phyloP scores from a whole-genome alignment of 2,888 invertebrate genomes.

The Podotricha telesiphe region DNA sequence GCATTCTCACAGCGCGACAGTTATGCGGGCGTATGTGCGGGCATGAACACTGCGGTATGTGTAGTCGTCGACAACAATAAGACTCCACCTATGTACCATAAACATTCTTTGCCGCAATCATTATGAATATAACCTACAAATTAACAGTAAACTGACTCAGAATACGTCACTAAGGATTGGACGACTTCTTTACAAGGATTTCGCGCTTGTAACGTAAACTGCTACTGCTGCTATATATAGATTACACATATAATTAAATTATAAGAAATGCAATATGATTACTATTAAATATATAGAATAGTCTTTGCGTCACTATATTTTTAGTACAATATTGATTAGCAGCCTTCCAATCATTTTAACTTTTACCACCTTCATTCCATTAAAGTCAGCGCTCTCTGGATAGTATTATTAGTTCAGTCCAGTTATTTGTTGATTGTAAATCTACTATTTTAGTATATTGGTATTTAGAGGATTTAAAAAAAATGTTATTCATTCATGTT shows the following conservation, averaged over 20 bases:
- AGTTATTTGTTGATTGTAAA: neutral
- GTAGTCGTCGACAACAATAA: constrained; percentile 76
- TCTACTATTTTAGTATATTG: neutral
- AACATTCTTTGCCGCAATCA: constrained; percentile 80
- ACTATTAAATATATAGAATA: too few relatives aligned
- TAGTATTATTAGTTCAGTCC: constrained; percentile 4
- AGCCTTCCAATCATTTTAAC: neutral
- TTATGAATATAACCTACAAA: constrained; percentile 81
- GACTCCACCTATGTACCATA: constrained; percentile 77
- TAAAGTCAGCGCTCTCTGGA: neutral
- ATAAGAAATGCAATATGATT: too few relatives aligned
- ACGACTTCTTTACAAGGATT: constrained; percentile 70
- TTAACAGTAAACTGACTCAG: constrained; percentile 70
- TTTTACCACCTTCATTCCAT: neutral
- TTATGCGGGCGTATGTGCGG: constrained; percentile 70
- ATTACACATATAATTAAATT: too few relatives aligned
- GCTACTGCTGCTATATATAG: too few relatives aligned
- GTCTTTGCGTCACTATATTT: neutral
- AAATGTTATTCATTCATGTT: constrained; percentile 54
- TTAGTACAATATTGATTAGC: neutral
- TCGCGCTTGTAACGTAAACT: constrained; percentile 23
- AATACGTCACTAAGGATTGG: constrained; percentile 52
- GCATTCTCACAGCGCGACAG: constrained; percentile 71
- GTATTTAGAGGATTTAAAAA: constrained; percentile 51
- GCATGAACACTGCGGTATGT: constrained; percentile 62